phyloP scores from a whole-genome alignment of 2,888 invertebrate species.

The Apodemia mormo region DNA sequence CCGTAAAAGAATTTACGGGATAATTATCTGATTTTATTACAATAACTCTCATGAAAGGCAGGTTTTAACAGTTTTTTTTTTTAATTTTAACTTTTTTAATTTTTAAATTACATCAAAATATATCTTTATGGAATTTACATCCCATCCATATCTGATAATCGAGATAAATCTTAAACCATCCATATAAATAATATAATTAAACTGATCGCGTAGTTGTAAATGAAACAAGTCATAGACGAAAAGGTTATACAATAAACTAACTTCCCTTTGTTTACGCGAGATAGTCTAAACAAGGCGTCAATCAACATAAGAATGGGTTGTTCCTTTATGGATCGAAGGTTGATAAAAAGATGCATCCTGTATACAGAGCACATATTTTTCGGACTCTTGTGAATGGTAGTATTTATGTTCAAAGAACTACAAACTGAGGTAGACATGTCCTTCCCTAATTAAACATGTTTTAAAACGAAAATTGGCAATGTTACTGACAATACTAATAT shows the following conservation, averaged over 20 bases:
- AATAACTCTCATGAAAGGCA: conserved; percentile 8
- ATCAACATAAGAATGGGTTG: conserved; percentile 45
- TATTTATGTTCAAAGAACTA: not conserved
- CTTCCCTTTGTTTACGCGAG: conserved; percentile 40
- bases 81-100: conserved; percentile 13
- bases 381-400: conserved; percentile 31
- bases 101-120: not conserved
- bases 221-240: conserved; percentile 1
- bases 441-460: too few relatives aligned
- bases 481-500: too few relatives aligned
- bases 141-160: too few relatives aligned
- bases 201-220: too few relatives aligned
- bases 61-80: too few relatives aligned
- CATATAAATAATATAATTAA: too few relatives aligned
- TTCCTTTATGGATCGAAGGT: conserved; percentile 53
- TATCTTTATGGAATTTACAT: too few relatives aligned
- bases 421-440: not conserved
- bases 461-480: too few relatives aligned
- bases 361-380: conserved; percentile 65
- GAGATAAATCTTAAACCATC: too few relatives aligned
- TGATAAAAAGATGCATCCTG: conserved; percentile 59
- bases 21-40: conserved; percentile 40
- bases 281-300: conserved; percentile 49
- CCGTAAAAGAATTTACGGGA: conserved; percentile 55
- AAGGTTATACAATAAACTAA: conserved; percentile 6